phyloP scores from a whole-genome alignment of 2,888 invertebrate species.

The Standfussiana lucernea region DNA sequence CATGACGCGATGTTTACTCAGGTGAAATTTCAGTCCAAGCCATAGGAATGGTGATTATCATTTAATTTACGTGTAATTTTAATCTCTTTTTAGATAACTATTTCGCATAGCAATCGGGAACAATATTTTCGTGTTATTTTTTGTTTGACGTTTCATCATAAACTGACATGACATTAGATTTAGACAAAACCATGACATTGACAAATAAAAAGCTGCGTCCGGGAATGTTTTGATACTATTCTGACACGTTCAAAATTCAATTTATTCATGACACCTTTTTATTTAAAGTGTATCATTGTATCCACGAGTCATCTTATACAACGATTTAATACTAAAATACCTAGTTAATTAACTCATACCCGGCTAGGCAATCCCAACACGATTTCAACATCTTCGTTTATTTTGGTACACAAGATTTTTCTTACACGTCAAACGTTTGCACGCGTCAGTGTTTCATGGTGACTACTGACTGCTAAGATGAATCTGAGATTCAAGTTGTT shows the following conservation, averaged over 20 bases:
- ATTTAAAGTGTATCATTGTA: neutral
- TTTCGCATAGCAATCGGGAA: neutral
- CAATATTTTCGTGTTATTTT: constrained; percentile 7
- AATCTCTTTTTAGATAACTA: constrained; percentile 18
- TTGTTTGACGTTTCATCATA: constrained; percentile 41
- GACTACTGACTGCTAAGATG: constrained; percentile 70
- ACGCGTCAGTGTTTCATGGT: constrained; percentile 67
- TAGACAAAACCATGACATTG: constrained; percentile 55
- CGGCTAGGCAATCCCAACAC: constrained; percentile 86
- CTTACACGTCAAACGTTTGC: constrained; percentile 69
- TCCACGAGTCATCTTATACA: constrained; percentile 3
- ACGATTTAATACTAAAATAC: constrained; percentile 49
- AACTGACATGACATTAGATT: constrained; percentile 51
- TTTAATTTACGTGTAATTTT: constrained; percentile 14
- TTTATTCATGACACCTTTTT: constrained; percentile 24
- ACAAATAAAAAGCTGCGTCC: constrained; percentile 63
- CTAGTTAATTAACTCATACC: constrained; percentile 79
- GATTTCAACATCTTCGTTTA: constrained; percentile 84
- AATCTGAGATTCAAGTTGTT: constrained; percentile 73
- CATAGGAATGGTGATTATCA: constrained; percentile 3
- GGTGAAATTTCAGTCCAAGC: constrained; percentile 31
- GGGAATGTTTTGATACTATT: constrained; percentile 45
- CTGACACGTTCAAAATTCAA: constrained; percentile 36
- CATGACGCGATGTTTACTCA: constrained; percentile 45
- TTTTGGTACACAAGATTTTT: constrained; percentile 66